phyloP scores from a whole-genome alignment of 1,140 invertebrate species.

The Hyles vespertilio region DNA sequence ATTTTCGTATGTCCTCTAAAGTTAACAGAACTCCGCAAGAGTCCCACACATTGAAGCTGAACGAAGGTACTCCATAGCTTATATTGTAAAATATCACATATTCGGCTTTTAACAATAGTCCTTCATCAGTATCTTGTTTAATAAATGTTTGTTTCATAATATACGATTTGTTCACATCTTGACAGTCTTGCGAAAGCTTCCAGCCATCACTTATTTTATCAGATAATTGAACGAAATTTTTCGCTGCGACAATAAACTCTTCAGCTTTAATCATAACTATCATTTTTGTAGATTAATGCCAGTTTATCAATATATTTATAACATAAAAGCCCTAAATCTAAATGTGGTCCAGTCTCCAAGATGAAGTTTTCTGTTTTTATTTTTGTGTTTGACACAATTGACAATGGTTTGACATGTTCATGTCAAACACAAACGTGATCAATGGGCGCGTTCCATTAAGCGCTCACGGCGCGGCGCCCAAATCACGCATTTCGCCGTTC shows the following conservation, averaged over 20 bases:
- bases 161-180: constrained; percentile 34
- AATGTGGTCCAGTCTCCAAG: too few relatives aligned
- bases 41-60: constrained; percentile 64
- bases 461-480: too few relatives aligned
- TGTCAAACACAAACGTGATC: too few relatives aligned
- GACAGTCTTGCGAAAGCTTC: constrained; percentile 34
- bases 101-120: constrained; percentile 37
- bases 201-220: constrained; percentile 45
- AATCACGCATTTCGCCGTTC: too few relatives aligned
- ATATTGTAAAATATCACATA: constrained; percentile 59
- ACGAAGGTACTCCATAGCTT: constrained; percentile 58
- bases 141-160: constrained; percentile 50
- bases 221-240: constrained; percentile 45
- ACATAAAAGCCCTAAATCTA: too few relatives aligned
- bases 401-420: too few relatives aligned
- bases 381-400: too few relatives aligned
- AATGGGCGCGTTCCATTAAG: too few relatives aligned
- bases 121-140: constrained; percentile 15
- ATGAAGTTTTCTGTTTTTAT: too few relatives aligned
- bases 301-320: too few relatives aligned
- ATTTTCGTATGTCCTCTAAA: constrained; percentile 48
- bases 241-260: constrained; percentile 42
- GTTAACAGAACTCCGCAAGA: constrained; percentile 43
- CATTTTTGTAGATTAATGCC: too few relatives aligned
- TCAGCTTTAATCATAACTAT: constrained; percentile 8